Evolutionary conservation across 2,797 vertebrate species (phyloP), one percentile per base, ranked within the genome.

Genomic region (Acanthopagrus latus): DNA sequence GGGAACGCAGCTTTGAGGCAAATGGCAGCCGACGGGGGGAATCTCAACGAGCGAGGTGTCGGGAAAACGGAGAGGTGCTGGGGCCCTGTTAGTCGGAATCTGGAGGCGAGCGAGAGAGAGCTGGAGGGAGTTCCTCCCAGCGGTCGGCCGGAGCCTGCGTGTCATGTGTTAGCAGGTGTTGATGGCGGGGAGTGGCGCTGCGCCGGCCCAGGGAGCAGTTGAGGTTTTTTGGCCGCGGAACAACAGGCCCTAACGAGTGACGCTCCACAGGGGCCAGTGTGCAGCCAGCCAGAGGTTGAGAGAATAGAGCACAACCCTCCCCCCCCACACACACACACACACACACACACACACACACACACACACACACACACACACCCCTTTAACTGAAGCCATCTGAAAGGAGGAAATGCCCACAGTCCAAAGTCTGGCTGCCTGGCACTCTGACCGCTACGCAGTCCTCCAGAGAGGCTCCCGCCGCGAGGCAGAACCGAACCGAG

Each of bases 131-230:
- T 63, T 74, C 64, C 59, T 86, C 64, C 57, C 59, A 58, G 66
- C 68, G 25, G 79, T 65, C 63, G 11, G 52, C 23, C 21, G 18
- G 77, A 83, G 83, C 78, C 72, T 71, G 67, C 63, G 80, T 88
- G 84, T 88, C 78, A 76, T 83, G 76, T 74, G 86, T 82, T 63
- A 81, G 84, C 91, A 92, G 91, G 92, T 91, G 90, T 91, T 91
- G 92, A 90, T 89, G 88, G 71, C 7, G 44, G 80, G 73, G 86
- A 89, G 90, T 66, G 80, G 69, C 79, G 70, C 58, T 67, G 64
- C 64, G 68, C 79, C 10, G 56, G 76, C 81, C 67, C 25, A 29
- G 83, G 80, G 82, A 86, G 85, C 56, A 55, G 64, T 81, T 82
- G 74, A 75, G 76, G 68, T 80, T 75, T 80, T 75, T 88, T 90